phyloP scores from a whole-genome alignment of 2,797 vertebrate species.

The Sebastes matsubarae region DNA sequence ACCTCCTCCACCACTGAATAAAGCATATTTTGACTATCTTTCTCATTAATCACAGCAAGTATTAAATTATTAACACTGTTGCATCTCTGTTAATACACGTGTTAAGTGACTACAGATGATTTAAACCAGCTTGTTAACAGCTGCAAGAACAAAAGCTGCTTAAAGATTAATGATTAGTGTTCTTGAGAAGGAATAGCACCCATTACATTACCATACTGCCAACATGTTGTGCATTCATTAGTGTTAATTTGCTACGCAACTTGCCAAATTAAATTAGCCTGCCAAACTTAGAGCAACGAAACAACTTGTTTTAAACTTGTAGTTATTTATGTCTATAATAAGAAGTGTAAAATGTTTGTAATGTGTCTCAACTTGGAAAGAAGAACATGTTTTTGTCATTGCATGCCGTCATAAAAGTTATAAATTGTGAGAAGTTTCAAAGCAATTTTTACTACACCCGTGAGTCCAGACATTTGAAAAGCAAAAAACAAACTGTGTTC shows the following conservation, averaged over 20 bases:
- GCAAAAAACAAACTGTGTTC: not conserved
- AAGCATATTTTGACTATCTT: not conserved
- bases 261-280: not conserved
- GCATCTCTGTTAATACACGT: not conserved
- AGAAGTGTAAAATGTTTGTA: not conserved
- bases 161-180: not conserved
- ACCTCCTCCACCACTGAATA: not conserved
- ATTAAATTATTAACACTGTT: not conserved
- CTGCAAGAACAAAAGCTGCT: not conserved
- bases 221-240: not conserved
- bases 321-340: not conserved
- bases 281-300: not conserved
- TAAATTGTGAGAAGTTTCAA: not conserved
- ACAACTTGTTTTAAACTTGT: not conserved
- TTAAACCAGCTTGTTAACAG: conserved; percentile 7
- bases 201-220: not conserved
- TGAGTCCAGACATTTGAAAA: not conserved
- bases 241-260: not conserved
- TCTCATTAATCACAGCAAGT: not conserved
- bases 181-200: not conserved
- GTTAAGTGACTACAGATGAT: not conserved
- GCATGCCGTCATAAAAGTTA: not conserved
- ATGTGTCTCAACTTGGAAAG: not conserved
- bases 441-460: not conserved
- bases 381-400: not conserved